Percentiles rank a stretch among this genome's conserved stretches.
phyloP scores from a whole-genome alignment of 2,888 invertebrate species.

The Chrysina gloriosa region DNA sequence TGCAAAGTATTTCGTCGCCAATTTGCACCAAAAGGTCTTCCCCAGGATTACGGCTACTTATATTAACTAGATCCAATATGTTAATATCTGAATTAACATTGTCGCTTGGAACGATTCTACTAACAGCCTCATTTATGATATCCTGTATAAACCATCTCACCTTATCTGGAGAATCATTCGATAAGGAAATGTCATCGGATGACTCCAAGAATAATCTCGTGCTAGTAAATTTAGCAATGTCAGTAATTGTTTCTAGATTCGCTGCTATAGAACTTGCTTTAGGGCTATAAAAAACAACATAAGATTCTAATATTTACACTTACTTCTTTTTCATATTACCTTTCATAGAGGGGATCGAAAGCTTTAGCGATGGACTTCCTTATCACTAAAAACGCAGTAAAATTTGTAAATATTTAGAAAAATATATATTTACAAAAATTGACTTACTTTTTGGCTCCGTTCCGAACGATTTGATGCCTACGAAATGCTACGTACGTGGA shows the following conservation, averaged over 20 bases:
- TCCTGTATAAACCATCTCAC: neutral
- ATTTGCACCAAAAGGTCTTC: neutral
- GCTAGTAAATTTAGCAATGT: neutral
- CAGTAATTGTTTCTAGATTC: neutral
- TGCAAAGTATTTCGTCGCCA: neutral
- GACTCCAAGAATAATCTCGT: neutral
- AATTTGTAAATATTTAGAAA: too few species aligned
- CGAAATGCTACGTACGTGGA: neutral
- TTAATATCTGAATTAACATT: neutral
- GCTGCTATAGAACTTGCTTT: neutral
- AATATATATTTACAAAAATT: neutral
- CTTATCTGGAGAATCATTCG: neutral
- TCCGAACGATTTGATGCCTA: neutral
- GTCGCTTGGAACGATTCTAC: neutral
- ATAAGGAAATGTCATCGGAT: neutral
- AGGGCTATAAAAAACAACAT: neutral
- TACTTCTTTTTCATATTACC: neutral
- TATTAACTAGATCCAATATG: neutral
- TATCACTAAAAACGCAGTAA: neutral
- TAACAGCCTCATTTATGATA: neutral
- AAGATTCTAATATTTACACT: neutral
- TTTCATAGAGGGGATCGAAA: neutral
- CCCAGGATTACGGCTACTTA: neutral
- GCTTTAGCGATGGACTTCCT: conserved; percentile 1
- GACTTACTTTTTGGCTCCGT: neutral